These are phyloP conservation scores for Oreocharis arfaki DNA, from an alignment of 2,113 vertebrate genomes.

Conservation along the genomic window DNA sequence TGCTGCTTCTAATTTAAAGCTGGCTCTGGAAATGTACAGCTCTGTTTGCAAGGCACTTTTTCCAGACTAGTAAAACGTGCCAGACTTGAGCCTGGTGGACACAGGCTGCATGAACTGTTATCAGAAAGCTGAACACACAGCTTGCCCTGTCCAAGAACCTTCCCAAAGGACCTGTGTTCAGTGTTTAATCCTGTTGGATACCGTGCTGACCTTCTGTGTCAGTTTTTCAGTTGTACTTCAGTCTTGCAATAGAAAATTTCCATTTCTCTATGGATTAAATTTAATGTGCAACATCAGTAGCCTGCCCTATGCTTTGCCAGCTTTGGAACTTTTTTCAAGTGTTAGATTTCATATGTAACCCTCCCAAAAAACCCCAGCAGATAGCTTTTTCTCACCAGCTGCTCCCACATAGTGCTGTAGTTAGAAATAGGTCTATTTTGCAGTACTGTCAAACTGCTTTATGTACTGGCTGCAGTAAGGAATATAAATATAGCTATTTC, in stretches of 20 bases:
- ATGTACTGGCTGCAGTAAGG: neutral
- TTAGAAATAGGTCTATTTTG: conserved; percentile 17
- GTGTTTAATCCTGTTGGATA: neutral
- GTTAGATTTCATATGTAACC: neutral
- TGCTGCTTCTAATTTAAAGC: neutral
- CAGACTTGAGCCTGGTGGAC: neutral
- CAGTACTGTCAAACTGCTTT: conserved; percentile 22
- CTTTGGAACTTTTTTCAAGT: neutral
- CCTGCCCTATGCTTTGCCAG: neutral
- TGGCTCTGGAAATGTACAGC: neutral
- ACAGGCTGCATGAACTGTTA: neutral
- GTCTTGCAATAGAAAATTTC: neutral
- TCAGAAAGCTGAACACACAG: neutral
- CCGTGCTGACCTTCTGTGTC: neutral
- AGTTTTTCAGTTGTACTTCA: neutral
- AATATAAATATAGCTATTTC: conserved; percentile 29
- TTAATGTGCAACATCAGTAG: neutral
- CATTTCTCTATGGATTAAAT: neutral
- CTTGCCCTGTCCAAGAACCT: neutral
- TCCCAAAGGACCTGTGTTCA: neutral
- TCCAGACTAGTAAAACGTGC: neutral
- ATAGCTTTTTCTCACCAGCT: conserved; percentile 3
- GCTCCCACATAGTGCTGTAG: neutral
- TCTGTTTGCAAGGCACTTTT: neutral
- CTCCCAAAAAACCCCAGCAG: neutral